Evolutionary conservation across 2,113 vertebrate genomes (phyloP).

Genomic region (Corapipo altera): DNA sequence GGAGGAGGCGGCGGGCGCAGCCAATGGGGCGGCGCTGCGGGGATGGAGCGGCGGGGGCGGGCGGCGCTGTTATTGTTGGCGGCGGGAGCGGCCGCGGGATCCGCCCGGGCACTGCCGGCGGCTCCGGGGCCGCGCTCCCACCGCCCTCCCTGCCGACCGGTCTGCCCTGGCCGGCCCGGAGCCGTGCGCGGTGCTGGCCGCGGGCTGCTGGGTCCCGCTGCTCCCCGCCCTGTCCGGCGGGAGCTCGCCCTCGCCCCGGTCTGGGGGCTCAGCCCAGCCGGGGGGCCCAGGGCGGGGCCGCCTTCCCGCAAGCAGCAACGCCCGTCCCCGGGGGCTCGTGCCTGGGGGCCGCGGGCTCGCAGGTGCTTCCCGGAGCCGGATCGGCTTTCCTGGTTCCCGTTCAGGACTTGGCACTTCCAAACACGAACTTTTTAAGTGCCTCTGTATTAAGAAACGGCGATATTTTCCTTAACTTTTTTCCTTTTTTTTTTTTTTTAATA

Average conservation of each 20-base stretch:
- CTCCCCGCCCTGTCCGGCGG: not conserved
- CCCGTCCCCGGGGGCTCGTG: not conserved
- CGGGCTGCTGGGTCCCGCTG: not conserved
- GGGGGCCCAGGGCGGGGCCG: not conserved
- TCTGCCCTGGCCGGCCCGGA: not conserved
- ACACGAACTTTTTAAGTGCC: not conserved
- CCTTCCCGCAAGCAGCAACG: not conserved
- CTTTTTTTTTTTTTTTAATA: not conserved
- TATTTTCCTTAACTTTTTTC: not conserved
- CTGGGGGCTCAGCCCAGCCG: not conserved
- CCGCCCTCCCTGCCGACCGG: no score
- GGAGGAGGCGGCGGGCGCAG: conserved; percentile 21
- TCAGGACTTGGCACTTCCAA: not conserved
- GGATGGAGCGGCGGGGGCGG: not conserved
- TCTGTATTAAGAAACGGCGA: not conserved
- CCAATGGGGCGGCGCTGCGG: not conserved
- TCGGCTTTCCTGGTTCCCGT: not conserved
- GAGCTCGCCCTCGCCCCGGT: not conserved
- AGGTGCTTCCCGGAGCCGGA: not conserved
- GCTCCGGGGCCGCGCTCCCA: not conserved
- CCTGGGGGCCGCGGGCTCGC: not conserved
- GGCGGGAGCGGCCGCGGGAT: not conserved
- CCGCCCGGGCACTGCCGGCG: not conserved
- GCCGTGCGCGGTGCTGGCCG: not conserved
- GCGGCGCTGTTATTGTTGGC: not conserved